Percentiles rank a stretch among this genome's conserved stretches.
Evolutionary conservation across 2,797 vertebrate genomes (phyloP).

Genomic region (Muscicapa striata): DNA sequence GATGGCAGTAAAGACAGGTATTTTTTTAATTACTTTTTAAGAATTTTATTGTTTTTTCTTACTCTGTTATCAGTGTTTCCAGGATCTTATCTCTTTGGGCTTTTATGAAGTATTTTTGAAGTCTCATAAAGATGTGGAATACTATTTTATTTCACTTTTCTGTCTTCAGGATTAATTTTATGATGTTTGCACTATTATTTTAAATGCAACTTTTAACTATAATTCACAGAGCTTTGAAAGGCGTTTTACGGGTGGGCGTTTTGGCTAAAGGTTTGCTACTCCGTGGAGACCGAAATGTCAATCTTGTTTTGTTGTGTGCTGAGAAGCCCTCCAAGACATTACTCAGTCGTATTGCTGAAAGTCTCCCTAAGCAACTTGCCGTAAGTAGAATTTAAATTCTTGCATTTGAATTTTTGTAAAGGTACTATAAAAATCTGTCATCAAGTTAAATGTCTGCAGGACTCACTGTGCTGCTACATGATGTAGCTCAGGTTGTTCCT

Average conservation of each 20-base stretch:
- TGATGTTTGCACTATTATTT: not conserved
- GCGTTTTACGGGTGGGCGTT: slow-evolving; percentile 95
- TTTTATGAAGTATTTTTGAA: not conserved
- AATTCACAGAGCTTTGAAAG: slow-evolving; percentile 86
- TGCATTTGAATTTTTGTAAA: not conserved
- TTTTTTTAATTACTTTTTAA: not conserved
- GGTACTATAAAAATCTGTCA: not conserved
- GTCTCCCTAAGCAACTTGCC: slow-evolving; percentile 93
- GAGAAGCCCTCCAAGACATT: slow-evolving; percentile 92
- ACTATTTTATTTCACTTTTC: not conserved
- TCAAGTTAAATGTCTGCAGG: not conserved
- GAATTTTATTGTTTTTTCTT: not conserved
- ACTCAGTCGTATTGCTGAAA: slow-evolving; percentile 90
- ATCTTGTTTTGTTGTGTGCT: slow-evolving; percentile 92
- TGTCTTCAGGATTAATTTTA: not conserved
- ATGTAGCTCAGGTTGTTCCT: not conserved
- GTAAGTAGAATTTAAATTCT: slow-evolving; percentile 78
- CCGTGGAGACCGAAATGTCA: slow-evolving; percentile 94
- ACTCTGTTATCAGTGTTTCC: not conserved
- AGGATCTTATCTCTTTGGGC: not conserved
- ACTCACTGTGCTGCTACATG: not conserved
- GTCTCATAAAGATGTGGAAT: not conserved
- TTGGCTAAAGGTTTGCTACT: slow-evolving; percentile 96
- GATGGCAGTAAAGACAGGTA: slow-evolving; percentile 81
- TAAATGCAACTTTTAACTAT: slow-evolving; percentile 24